phyloP scores from a whole-genome alignment of 2,113 vertebrate species.

The Neodon shergylaensis region DNA sequence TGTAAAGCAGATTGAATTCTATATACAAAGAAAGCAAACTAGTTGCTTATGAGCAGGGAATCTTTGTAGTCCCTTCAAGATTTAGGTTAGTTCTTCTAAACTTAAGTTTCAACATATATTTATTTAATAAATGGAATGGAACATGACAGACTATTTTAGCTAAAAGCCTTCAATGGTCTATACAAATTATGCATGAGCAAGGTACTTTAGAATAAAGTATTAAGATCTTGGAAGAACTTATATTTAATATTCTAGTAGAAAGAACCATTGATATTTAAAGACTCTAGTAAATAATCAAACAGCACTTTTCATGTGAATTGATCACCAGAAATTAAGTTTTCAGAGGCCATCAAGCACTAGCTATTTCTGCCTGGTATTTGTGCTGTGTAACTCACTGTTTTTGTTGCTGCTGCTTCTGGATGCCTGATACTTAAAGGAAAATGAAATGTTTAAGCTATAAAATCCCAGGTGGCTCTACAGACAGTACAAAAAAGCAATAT shows the following conservation, averaged over 20 bases:
- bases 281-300: neutral
- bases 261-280: conserved; percentile 46
- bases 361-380: neutral
- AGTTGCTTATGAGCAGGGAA: neutral
- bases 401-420: neutral
- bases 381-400: neutral
- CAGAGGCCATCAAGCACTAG: neutral
- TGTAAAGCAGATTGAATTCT: conserved; percentile 2
- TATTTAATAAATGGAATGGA: conserved; percentile 48
- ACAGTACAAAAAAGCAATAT: conserved; percentile 41
- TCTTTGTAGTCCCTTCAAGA: neutral
- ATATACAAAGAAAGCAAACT: neutral
- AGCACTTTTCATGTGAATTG: neutral
- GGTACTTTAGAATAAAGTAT: conserved; percentile 20
- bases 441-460: conserved; percentile 54
- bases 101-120: neutral
- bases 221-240: conserved; percentile 21
- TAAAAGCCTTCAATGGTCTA: conserved; percentile 21
- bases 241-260: conserved; percentile 14
- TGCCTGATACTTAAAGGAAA: neutral
- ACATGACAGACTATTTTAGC: conserved; percentile 29
- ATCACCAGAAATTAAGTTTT: neutral
- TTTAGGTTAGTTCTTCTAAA: neutral
- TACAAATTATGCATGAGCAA: conserved; percentile 57
- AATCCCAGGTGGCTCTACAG: conserved; percentile 1